Base-by-base conservation (phyloP, 1,140 invertebrate genomes). In the Euwallacea similis region DNA sequence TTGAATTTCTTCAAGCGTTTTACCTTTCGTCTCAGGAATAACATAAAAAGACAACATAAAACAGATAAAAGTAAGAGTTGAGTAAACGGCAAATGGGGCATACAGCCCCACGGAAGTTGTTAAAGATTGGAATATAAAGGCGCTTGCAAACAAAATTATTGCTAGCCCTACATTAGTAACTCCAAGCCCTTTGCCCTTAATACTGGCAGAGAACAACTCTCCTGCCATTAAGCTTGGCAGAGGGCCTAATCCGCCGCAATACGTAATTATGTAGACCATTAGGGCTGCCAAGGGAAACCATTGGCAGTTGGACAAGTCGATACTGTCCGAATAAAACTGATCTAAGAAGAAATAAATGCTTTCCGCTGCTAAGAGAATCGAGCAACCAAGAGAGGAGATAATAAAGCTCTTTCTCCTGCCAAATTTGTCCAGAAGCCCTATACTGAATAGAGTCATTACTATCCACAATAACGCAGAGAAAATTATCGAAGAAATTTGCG, bases 391-490 rank as follows among this genome's bases (percentile, higher is more conserved):
- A 42, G 53, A 73, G 13, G 76, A 76, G 11, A 67, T 42, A 4
- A 74, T 43, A 15, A 76, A 66, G 9, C 69, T 60, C 7, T 69
- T 72, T 60, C 65, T 73, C 11, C 76, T 70, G 7, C 75, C 75
- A 2, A 69, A 58, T 65, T 43, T 60, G 7, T 71, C 69, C 63
- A 92, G 88, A 1, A 33, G 21, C 54, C 90, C 77, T 6, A 58
- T 6, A 50, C 90, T 77, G n/a, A 71, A 54, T n/a, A 50, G 66
- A 2, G 70, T 43, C 61, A 76, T 50, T 21, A 96, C 90, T 2
- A 93, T 95, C 2, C 91, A 81, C 74, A 89, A 88, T 15, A 89
- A 77, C 2, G 80, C 76, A 63, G 87, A 88, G 65, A 90, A 74
- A 21, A 85, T 73, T 33, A 85, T 85, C 0, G 85, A 82, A 0